These are phyloP conservation scores for Epiblema foenella DNA, from an alignment of 2,888 invertebrate species.

Conservation along the genomic window DNA sequence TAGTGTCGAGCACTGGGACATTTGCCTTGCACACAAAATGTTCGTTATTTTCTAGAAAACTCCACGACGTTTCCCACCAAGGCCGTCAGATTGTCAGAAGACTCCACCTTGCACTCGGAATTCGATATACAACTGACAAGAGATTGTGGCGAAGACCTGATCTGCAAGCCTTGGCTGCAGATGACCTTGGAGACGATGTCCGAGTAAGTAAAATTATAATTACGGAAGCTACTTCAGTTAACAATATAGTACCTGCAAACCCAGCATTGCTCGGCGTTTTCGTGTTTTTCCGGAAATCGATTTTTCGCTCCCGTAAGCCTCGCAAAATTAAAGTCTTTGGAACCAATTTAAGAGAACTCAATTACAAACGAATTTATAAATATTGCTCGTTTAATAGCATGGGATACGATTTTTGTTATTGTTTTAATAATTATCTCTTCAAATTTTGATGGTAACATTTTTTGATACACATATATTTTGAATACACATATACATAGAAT, in stretches of 20 bases:
- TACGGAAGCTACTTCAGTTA: background rate
- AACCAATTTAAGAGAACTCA: too few species aligned
- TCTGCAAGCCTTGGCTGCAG: slow-evolving; percentile 79
- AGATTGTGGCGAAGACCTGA: slow-evolving; percentile 82
- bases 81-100: slow-evolving; percentile 65
- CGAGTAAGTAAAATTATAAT: slow-evolving; percentile 56
- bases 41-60: slow-evolving; percentile 54
- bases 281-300: too few species aligned
- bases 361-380: too few species aligned
- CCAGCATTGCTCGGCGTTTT: too few species aligned
- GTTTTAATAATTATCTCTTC: background rate
- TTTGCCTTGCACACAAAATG: too few species aligned
- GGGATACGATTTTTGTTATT: too few species aligned
- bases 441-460: too few species aligned
- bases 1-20: too few species aligned
- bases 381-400: too few species aligned
- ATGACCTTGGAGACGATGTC: slow-evolving; percentile 66
- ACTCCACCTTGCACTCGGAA: slow-evolving; percentile 61
- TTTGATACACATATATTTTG: background rate
- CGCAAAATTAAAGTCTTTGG: too few species aligned
- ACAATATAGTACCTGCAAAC: background rate
- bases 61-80: slow-evolving; percentile 53
- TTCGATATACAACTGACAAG: slow-evolving; percentile 73
- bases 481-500: too few species aligned
- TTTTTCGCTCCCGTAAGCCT: too few species aligned